Evolutionary conservation across 2,797 vertebrate species (phyloP), one percentile per base, ranked within the genome.

Genomic region (Picus viridis): DNA sequence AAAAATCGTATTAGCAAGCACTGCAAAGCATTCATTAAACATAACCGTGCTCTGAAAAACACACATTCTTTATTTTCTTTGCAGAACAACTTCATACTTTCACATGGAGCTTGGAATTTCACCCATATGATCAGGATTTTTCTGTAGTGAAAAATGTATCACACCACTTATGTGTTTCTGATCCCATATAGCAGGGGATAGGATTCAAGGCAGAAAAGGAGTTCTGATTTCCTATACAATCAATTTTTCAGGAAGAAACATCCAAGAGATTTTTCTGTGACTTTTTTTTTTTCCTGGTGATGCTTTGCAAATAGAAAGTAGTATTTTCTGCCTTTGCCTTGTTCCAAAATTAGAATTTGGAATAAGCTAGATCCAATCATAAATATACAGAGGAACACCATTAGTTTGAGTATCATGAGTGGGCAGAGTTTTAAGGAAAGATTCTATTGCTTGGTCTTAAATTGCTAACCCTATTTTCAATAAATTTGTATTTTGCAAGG

Each of bases 1-100:
- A 72, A 72, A 96, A 96, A 89, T 80, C 62, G 47, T 85, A 39
- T 93, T 86, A 62, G 2, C 5, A 93, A 94, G 61, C 88, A 59
- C 62, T 92, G 95, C 61, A 83, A 92, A 71, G 23, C 75, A 20
- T 82, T 36, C 26, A 5, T 83, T 80, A 27, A 10, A 24, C 27
- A 39, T 20, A 43, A 32, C 67, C 16, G 1, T 59, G 39, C 62
- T 81, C 68, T 69, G 67, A 64, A 89, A 73, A 95, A 90, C 79
- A 70, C 2, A 2, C 68, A 17, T 78, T 30, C 41, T 1, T 32
- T 67, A 0, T 69, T 81, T 88, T 74, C 36, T 83, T 43, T 65
- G 36, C 34, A 49, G 23, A 81, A 20, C 16, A 57, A 7, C 47
- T 59, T 1, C 8, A 1, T 32, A 29, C 26, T 53, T 84, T 75